Conservation (phyloP, 1,140 invertebrate genomes). For the Drosophila erecta region DNA sequence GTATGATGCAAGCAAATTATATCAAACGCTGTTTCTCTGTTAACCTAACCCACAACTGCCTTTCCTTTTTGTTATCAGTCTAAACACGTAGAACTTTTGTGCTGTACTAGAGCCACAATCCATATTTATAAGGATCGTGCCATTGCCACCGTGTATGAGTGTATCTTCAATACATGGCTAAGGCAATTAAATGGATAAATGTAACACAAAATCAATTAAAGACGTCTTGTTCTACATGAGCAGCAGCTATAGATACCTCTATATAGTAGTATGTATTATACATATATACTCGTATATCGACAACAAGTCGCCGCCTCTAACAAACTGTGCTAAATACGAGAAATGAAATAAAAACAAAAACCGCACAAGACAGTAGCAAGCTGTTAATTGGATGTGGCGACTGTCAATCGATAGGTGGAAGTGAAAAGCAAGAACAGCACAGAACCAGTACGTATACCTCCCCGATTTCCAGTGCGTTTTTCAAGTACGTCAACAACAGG, state of each 20-base stretch:
- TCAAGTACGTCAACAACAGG: constrained; percentile 14
- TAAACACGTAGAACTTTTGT: background rate
- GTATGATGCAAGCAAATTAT: constrained; percentile 15
- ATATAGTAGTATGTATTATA: constrained; percentile 6
- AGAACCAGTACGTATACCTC: background rate
- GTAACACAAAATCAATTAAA: constrained; percentile 56
- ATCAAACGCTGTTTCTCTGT: background rate
- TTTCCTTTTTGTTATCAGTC: background rate
- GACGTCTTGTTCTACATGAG: constrained; percentile 27
- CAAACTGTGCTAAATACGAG: constrained; percentile 60
- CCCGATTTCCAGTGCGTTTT: constrained; percentile 5
- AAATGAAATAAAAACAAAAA: constrained; percentile 49
- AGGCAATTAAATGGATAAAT: constrained; percentile 49
- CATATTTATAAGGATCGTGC: constrained; percentile 3
- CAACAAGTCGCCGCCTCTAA: constrained; percentile 15
- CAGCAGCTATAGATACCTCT: constrained; percentile 1
- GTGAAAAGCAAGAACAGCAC: constrained; percentile 22
- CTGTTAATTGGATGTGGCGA: constrained; percentile 62
- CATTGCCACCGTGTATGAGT: constrained; percentile 5
- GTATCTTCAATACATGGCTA: constrained; percentile 14
- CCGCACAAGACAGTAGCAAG: constrained; percentile 40
- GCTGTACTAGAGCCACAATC: background rate
- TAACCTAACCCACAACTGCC: too few relatives aligned
- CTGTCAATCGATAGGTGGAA: constrained; percentile 61
- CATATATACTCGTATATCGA: constrained; percentile 1